Evolutionary conservation across 1,140 invertebrate species (phyloP).

Genomic region (Caenorhabditis inopinata): DNA sequence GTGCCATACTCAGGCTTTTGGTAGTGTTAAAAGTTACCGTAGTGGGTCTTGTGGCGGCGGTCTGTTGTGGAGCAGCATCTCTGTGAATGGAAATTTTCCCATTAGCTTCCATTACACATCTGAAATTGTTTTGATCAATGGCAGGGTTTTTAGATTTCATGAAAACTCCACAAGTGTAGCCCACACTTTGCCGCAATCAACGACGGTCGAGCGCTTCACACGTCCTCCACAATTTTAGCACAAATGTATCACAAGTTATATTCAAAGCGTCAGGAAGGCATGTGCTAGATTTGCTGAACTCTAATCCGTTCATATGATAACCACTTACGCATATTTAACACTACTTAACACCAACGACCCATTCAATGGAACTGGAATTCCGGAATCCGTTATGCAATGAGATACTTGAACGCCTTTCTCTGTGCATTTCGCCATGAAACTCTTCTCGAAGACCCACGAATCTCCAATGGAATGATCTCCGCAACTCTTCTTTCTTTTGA

Average conservation of each 20-base stretch:
- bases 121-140: not conserved
- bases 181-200: too few species aligned
- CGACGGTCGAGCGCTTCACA: too few species aligned
- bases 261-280: too few species aligned
- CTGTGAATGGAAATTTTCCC: conserved; percentile 26
- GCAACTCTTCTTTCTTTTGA: conserved; percentile 38
- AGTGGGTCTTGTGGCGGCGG: not conserved
- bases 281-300: too few species aligned
- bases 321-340: conserved; percentile 31
- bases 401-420: conserved; percentile 33
- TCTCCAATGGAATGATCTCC: conserved; percentile 43
- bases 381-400: conserved; percentile 44
- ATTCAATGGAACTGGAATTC: conserved; percentile 37
- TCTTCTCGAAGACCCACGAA: conserved; percentile 37
- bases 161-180: too few species aligned
- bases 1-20: too few species aligned
- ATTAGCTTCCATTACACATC: conserved; percentile 4
- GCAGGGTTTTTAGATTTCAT: too few species aligned
- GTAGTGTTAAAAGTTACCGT: not conserved
- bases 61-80: conserved; percentile 35
- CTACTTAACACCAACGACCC: conserved; percentile 34
- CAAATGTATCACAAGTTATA: too few species aligned
- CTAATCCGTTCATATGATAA: not conserved
- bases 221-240: too few species aligned
- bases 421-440: conserved; percentile 45